Evolutionary conservation across 2,113 vertebrate species (phyloP), one percentile per base, ranked within the genome.

Genomic region (Semnornis frantzii): DNA sequence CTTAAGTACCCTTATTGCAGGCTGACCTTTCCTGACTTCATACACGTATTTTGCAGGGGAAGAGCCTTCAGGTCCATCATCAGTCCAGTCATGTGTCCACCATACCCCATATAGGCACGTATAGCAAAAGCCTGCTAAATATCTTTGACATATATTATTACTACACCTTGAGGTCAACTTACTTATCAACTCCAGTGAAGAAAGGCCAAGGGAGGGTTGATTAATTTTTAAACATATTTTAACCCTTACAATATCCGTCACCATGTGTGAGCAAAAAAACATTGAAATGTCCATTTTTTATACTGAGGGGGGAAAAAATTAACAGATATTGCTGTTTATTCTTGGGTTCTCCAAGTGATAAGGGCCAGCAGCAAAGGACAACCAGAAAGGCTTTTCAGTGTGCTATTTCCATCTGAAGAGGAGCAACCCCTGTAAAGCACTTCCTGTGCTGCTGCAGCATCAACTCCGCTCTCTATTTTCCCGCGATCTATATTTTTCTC

Each of bases 91-190:
- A 71, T 57, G 62, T 55, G n/a, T 33, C 73, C 79, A 58, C 69
- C 62, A 19, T 39, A 82, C 54, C 54, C 76, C 74, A 65, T 6
- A 71, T 1, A 77, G 48, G n/a, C 48, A 69, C 4, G 15, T 19
- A 17, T 58, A 68, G 84, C 72, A 82, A 89, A 83, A 89, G 31
- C 76, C 87, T 48, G 79, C 79, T 89, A 90, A 93, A 83, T 88
- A 85, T 28, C 76, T 90, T 58, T 91, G 93, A 82, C 94, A 85
- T 91, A 82, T 74, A 93, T 92, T 91, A 88, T 23, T 71, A n/a
- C 39, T 60, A 78, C 76, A 81, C 85, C 82, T 81, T 60, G 57
- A 90, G 90, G 76, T 91, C 94, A 95, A 83, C 78, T 77, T 60
- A 59, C 65, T 24, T n/a, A 90, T 39, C 93, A 92, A 39, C 44